These are phyloP conservation scores for Erebia aethiops DNA, from an alignment of 2,888 invertebrate species.

Conservation along the genomic window DNA sequence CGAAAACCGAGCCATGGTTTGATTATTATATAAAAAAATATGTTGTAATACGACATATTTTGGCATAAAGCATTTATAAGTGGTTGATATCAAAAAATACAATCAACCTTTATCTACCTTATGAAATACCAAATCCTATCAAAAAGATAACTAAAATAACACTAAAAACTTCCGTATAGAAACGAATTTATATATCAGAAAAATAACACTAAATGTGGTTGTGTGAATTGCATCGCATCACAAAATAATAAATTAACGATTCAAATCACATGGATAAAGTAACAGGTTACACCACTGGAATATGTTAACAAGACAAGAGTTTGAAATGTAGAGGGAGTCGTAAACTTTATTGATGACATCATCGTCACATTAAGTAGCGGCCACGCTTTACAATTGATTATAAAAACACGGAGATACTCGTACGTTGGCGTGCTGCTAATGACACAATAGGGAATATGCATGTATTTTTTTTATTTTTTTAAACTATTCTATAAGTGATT, in stretches of 20 bases:
- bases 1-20: background rate
- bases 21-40: background rate
- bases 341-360: constrained; percentile 47
- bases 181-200: constrained; percentile 27
- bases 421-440: constrained; percentile 45
- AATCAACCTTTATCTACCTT: background rate
- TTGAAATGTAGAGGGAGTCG: constrained; percentile 42
- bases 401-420: constrained; percentile 37
- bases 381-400: constrained; percentile 39
- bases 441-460: too few relatives aligned
- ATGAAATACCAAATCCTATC: constrained; percentile 24
- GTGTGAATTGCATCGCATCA: constrained; percentile 14
- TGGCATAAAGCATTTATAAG: background rate
- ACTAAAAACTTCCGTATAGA: constrained; percentile 41
- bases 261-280: constrained; percentile 43
- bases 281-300: constrained; percentile 53
- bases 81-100: background rate
- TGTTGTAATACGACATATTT: too few relatives aligned
- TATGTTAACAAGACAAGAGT: constrained; percentile 47
- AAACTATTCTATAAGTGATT: too few relatives aligned
- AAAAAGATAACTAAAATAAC: constrained; percentile 29
- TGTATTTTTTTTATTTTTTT: too few relatives aligned
- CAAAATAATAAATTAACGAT: constrained; percentile 40
- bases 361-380: constrained; percentile 44
- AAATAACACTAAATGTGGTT: constrained; percentile 24